Conservation (phyloP, 1,140 invertebrate genomes). For the Meloidogyne exigua region DNA sequence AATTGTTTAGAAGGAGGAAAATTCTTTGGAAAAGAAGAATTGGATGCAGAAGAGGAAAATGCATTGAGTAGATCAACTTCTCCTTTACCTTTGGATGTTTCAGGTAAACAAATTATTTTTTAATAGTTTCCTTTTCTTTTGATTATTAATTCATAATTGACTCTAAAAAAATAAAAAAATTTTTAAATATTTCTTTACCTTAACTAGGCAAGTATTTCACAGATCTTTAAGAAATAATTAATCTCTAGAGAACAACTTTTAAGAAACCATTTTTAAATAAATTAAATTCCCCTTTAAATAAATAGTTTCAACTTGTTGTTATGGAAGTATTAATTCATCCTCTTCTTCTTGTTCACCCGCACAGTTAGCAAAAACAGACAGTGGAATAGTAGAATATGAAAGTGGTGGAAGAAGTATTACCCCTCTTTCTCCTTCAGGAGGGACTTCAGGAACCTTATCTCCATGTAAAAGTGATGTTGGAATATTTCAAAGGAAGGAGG, state of each 20-base stretch:
- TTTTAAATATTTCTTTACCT: too few relatives aligned
- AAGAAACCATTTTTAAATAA: too few relatives aligned
- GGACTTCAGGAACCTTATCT: neutral
- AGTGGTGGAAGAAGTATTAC: neutral
- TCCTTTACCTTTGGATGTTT: neutral
- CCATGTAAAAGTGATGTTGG: neutral
- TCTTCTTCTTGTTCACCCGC: neutral
- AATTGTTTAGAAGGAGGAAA: slow-evolving; percentile 33
- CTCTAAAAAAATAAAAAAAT: too few relatives aligned
- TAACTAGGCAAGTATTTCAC: too few relatives aligned
- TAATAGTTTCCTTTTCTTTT: too few relatives aligned
- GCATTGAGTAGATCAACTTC: neutral
- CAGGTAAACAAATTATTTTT: neutral
- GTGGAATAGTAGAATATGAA: neutral
- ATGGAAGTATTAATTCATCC: neutral
- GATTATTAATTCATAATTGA: too few relatives aligned
- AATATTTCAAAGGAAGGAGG: neutral
- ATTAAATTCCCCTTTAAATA: too few relatives aligned
- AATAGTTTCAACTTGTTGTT: neutral
- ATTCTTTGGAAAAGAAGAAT: slow-evolving; percentile 34
- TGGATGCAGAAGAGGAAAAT: neutral
- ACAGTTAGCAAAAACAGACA: neutral
- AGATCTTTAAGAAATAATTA: too few relatives aligned
- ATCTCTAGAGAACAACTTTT: too few relatives aligned
- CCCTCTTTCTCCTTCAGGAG: neutral